These are phyloP conservation scores for Podotricha telesiphe DNA, from an alignment of 2,888 invertebrate species.

Conservation along the genomic window DNA sequence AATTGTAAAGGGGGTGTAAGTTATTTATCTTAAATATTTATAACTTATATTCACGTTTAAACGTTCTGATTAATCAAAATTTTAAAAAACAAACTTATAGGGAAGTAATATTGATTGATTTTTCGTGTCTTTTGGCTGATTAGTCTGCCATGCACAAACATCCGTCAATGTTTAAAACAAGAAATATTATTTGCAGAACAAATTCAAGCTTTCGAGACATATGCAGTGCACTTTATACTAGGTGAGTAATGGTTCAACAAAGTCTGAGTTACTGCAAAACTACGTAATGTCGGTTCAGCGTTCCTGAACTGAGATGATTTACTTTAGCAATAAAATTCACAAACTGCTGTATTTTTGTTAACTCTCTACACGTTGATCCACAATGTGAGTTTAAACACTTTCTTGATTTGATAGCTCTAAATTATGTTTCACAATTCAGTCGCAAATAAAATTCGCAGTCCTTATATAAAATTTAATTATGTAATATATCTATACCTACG, in stretches of 20 bases:
- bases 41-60: not conserved
- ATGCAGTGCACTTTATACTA: slow-evolving; percentile 39
- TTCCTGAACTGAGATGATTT: slow-evolving; percentile 44
- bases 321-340: slow-evolving; percentile 44
- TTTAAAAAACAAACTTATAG: not conserved
- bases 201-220: slow-evolving; percentile 41
- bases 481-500: not conserved
- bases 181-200: slow-evolving; percentile 45
- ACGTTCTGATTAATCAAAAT: not conserved
- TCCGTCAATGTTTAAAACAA: slow-evolving; percentile 34
- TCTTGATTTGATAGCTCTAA: not conserved
- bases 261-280: slow-evolving; percentile 48
- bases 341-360: slow-evolving; percentile 36
- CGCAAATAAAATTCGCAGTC: not conserved
- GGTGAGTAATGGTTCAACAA: slow-evolving; percentile 45
- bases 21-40: not conserved
- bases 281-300: slow-evolving; percentile 43
- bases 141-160: slow-evolving; percentile 34
- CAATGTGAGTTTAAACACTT: not conserved
- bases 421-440: not conserved
- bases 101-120: slow-evolving; percentile 25
- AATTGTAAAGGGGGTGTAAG: not conserved
- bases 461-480: not conserved
- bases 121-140: too few relatives aligned
- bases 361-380: slow-evolving; percentile 17